A percentile compares a stretch with the other conserved stretches of the same genome.
Conservation (phyloP, 1,140 invertebrate genomes). For the Sinonovacula constricta region DNA sequence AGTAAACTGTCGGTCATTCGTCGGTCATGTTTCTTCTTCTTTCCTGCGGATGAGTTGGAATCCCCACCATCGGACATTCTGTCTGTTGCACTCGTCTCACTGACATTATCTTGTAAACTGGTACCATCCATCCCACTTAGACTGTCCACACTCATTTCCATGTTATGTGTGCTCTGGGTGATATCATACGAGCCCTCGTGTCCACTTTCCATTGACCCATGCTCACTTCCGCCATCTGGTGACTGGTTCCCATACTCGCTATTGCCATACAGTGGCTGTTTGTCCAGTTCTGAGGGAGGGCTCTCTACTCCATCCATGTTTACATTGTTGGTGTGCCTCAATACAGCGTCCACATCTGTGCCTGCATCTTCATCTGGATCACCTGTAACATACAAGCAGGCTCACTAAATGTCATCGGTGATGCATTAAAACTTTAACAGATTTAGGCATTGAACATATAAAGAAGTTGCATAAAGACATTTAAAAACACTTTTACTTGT, state of each 20-base stretch:
- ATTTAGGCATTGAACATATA: too few species aligned
- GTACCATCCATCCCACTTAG: background rate
- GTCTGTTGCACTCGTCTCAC: background rate
- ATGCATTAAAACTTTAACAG: too few species aligned
- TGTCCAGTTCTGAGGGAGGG: slow-evolving; percentile 38
- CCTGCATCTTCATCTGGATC: slow-evolving; percentile 1
- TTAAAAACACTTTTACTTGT: too few species aligned
- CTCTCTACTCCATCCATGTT: slow-evolving; percentile 41
- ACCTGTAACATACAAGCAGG: too few species aligned
- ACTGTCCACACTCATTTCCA: background rate
- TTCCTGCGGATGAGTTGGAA: slow-evolving; percentile 7
- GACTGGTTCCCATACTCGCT: too few species aligned
- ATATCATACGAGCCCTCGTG: slow-evolving; percentile 34
- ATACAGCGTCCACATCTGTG: slow-evolving; percentile 15
- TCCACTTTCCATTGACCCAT: slow-evolving; percentile 34
- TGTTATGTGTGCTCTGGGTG: background rate
- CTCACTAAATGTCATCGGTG: too few species aligned
- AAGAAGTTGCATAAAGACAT: too few species aligned
- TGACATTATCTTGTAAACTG: background rate
- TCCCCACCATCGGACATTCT: background rate
- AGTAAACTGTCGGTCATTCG: slow-evolving; percentile 46
- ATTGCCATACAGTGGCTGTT: slow-evolving; percentile 7
- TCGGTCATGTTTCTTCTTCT: slow-evolving; percentile 29
- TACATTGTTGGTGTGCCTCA: slow-evolving; percentile 19
- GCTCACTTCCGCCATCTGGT: background rate